These are phyloP conservation scores for Eciton burchellii DNA, from an alignment of 1,140 invertebrate species.

Conservation along the genomic window DNA sequence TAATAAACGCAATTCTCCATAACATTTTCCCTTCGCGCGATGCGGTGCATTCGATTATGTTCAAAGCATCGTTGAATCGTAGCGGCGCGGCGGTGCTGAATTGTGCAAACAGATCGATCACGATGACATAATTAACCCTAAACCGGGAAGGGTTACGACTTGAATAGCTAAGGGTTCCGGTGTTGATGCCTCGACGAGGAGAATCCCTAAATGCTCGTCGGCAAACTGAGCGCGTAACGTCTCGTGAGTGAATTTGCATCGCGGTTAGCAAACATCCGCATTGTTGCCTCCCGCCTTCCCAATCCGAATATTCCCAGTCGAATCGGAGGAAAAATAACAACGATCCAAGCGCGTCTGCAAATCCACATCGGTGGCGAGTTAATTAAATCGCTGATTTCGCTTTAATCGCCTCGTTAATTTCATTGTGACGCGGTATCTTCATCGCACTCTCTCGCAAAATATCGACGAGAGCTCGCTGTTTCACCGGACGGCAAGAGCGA, in stretches of 20 bases:
- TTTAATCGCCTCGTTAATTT: not conserved
- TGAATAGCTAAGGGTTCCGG: conserved; percentile 70
- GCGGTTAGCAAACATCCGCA: conserved; percentile 25
- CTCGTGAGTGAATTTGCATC: conserved; percentile 60
- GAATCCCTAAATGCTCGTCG: conserved; percentile 72
- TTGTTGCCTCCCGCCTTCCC: conserved; percentile 8
- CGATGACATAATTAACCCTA: conserved; percentile 73
- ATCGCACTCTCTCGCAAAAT: not conserved
- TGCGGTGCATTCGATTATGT: conserved; percentile 5
- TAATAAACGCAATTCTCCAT: no score
- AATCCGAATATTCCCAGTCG: not conserved
- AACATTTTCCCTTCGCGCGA: not conserved
- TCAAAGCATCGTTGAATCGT: not conserved
- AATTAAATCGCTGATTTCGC: no score
- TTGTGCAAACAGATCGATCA: conserved; percentile 72
- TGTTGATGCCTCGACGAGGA: conserved; percentile 58
- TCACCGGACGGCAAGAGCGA: not conserved
- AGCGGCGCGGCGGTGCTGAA: conserved; percentile 10
- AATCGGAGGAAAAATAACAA: not conserved
- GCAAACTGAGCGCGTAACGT: conserved; percentile 61
- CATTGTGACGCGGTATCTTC: not conserved
- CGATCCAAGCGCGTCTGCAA: not conserved
- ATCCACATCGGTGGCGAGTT: not conserved
- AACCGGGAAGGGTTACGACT: conserved; percentile 68
- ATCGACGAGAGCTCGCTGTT: not conserved